These are phyloP conservation scores for Pollimyrus isidori DNA, from an alignment of 2,113 vertebrate genomes.

Conservation along the genomic window DNA sequence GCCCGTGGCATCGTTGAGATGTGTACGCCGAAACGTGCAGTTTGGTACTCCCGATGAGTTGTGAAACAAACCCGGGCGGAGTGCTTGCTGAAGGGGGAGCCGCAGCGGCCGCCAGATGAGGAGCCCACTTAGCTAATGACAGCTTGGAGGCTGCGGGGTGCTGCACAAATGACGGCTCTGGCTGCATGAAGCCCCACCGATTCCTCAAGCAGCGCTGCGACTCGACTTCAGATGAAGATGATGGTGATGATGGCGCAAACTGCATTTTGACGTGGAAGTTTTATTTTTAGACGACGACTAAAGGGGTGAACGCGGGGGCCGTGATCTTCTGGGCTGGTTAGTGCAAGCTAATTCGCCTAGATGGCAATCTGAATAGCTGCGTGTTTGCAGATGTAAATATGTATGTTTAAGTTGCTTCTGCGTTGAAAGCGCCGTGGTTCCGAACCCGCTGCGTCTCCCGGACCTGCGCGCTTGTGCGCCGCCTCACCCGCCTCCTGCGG, in stretches of 20 bases:
- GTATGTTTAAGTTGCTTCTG: neutral
- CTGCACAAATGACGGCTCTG: neutral
- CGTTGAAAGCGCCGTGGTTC: neutral
- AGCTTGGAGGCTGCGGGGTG: neutral
- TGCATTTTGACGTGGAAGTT: neutral
- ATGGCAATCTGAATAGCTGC: neutral
- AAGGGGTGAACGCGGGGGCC: neutral
- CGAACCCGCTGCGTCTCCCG: neutral
- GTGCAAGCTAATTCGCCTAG: neutral
- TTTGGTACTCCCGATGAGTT: neutral
- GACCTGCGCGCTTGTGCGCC: neutral
- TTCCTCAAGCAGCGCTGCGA: neutral
- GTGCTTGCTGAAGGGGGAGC: neutral
- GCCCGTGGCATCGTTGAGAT: neutral
- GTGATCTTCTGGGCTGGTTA: neutral
- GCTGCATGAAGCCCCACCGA: neutral
- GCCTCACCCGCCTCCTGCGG: neutral
- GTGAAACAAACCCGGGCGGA: neutral
- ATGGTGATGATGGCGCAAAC: neutral
- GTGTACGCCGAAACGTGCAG: slow-evolving; percentile 11
- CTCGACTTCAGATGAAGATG: neutral
- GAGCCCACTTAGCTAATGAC: neutral
- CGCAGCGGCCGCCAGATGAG: neutral
- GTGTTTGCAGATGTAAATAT: neutral
- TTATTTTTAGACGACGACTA: neutral